Conservation (phyloP, 2,888 invertebrate genomes). For the Himalopsyche anomala region DNA sequence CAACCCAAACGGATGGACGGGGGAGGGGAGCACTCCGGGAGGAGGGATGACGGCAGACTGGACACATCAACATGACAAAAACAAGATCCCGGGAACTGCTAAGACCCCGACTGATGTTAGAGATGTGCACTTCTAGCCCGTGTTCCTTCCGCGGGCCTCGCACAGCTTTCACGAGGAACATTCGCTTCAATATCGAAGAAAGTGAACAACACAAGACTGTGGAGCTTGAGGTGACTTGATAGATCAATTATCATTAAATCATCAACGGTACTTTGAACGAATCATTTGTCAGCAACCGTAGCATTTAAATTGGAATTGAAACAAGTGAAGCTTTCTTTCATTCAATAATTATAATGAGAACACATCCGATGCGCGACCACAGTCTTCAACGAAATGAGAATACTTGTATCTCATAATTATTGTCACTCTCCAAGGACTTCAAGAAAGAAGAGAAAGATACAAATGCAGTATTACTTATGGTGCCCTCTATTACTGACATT, state of each 20-base stretch:
- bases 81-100: conserved; percentile 83
- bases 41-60: conserved; percentile 68
- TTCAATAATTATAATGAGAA: too few relatives aligned
- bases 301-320: neutral
- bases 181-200: neutral
- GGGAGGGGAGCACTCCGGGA: conserved; percentile 65
- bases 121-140: conserved; percentile 85
- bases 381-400: too few relatives aligned
- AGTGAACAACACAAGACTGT: neutral
- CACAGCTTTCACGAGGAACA: neutral
- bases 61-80: conserved; percentile 74
- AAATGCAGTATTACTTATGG: conserved; percentile 18
- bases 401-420: too few relatives aligned
- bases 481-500: neutral
- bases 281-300: neutral
- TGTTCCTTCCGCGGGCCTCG: conserved; percentile 51
- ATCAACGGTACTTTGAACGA: neutral
- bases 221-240: neutral
- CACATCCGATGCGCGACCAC: too few relatives aligned
- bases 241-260: neutral
- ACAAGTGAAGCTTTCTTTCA: too few relatives aligned
- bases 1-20: conserved; percentile 74
- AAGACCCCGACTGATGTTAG: conserved; percentile 91
- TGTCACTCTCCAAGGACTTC: too few relatives aligned
- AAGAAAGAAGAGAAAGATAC: too few relatives aligned